These are phyloP conservation scores for Oryctes rhinoceros DNA, from an alignment of 1,140 invertebrate genomes.

Conservation along the genomic window DNA sequence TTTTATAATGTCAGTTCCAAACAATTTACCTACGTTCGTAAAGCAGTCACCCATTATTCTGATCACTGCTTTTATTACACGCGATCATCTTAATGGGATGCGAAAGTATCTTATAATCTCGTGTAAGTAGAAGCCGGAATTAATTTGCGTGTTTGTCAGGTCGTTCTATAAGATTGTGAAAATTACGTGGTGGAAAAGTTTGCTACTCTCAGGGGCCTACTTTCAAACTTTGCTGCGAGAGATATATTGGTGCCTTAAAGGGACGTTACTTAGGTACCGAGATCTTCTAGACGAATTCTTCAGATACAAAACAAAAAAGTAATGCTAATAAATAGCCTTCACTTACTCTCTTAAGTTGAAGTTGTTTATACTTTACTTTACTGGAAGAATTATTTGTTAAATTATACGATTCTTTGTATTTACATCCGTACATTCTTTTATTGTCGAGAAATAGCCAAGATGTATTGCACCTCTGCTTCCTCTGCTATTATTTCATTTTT, in stretches of 20 bases:
- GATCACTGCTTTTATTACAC: background rate
- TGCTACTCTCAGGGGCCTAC: background rate
- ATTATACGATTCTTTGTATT: too few relatives aligned
- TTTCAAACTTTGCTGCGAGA: background rate
- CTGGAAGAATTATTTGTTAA: too few relatives aligned
- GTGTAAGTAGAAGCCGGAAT: background rate
- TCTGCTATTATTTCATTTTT: too few relatives aligned
- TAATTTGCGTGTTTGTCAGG: constrained; percentile 7
- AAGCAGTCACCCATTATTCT: background rate
- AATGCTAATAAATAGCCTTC: too few relatives aligned
- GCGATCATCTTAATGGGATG: constrained; percentile 6
- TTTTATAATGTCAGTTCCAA: background rate
- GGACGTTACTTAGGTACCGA: too few relatives aligned
- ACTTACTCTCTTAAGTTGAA: too few relatives aligned
- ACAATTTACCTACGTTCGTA: background rate
- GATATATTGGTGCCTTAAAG: background rate
- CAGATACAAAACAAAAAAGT: too few relatives aligned
- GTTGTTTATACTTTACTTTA: too few relatives aligned
- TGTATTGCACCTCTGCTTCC: too few relatives aligned
- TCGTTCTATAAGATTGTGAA: background rate
- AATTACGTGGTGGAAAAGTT: background rate
- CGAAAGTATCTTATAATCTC: constrained; percentile 9
- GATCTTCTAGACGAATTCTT: too few relatives aligned
- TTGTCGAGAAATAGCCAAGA: too few relatives aligned
- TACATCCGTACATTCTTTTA: too few relatives aligned